A percentile compares a stretch with the other conserved stretches of the same genome.
These are phyloP conservation scores for Monopis laevigella DNA, from an alignment of 2,888 invertebrate genomes.

Conservation along the genomic window DNA sequence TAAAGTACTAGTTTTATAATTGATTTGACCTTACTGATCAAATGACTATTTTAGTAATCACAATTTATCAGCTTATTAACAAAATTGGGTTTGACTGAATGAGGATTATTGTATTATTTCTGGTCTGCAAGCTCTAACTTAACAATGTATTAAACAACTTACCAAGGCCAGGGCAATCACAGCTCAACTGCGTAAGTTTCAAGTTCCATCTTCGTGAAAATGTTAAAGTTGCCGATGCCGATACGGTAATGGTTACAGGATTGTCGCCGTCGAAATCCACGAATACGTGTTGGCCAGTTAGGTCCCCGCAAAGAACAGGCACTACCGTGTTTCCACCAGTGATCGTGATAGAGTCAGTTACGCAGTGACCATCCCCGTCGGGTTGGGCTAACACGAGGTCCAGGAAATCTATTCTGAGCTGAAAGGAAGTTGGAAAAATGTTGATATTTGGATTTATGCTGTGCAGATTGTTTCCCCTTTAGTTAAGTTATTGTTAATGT, in stretches of 20 bases:
- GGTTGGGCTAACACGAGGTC: conserved; percentile 78
- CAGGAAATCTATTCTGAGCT: conserved; percentile 82
- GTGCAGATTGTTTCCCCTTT: too few species aligned
- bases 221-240: conserved; percentile 67
- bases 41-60: too few species aligned
- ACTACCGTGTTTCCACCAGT: conserved; percentile 74
- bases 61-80: too few species aligned
- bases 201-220: conserved; percentile 80
- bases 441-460: too few species aligned
- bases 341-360: conserved; percentile 74
- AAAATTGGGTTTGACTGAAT: too few species aligned
- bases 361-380: conserved; percentile 76
- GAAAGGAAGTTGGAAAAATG: too few species aligned
- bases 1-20: too few species aligned
- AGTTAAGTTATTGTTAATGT: too few species aligned
- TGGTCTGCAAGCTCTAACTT: too few species aligned
- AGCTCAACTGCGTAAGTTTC: conserved; percentile 76
- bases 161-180: conserved; percentile 76
- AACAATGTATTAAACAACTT: too few species aligned
- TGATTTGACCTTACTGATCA: too few species aligned
- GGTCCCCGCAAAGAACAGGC: conserved; percentile 81
- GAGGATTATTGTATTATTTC: too few species aligned
- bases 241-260: conserved; percentile 74
- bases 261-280: conserved; percentile 75
- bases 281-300: conserved; percentile 81